Evolutionary conservation across 2,113 vertebrate species (phyloP).

Genomic region (Carlito syrichta): DNA sequence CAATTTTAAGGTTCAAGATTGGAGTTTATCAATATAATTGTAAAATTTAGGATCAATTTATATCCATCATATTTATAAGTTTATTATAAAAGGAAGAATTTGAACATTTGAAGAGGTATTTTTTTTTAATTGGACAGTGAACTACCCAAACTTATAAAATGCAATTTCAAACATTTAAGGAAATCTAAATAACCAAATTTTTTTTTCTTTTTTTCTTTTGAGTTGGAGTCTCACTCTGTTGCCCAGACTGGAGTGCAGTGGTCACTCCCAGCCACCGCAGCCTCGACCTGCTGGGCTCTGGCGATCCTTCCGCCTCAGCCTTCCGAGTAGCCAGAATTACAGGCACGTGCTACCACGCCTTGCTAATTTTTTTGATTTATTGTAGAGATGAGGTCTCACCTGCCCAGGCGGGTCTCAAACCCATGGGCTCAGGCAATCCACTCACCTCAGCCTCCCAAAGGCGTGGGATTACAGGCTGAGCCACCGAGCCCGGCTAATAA

Average conservation of each 20-base stretch:
- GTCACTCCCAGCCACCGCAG: not conserved
- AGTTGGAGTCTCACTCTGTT: not conserved
- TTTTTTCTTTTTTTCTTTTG: not conserved
- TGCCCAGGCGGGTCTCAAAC: not conserved
- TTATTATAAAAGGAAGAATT: not conserved
- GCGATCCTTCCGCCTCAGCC: no score
- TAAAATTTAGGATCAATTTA: not conserved
- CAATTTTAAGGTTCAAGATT: slow-evolving; percentile 23
- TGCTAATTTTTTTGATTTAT: not conserved
- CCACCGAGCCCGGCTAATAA: not conserved
- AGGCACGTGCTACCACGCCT: not conserved
- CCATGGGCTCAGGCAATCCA: not conserved
- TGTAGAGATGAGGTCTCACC: not conserved
- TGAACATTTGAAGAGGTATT: not conserved
- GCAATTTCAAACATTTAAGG: not conserved
- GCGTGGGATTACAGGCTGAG: not conserved
- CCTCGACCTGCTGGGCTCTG: not conserved
- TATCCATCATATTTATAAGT: not conserved
- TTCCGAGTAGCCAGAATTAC: no score
- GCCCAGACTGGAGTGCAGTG: not conserved
- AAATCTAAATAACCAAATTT: not conserved
- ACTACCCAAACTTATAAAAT: not conserved
- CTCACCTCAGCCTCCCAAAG: not conserved
- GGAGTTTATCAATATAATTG: not conserved
- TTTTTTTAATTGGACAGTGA: not conserved